Evolutionary conservation across 2,797 vertebrate species (phyloP).

Genomic region (Toxotes lorentzi): DNA sequence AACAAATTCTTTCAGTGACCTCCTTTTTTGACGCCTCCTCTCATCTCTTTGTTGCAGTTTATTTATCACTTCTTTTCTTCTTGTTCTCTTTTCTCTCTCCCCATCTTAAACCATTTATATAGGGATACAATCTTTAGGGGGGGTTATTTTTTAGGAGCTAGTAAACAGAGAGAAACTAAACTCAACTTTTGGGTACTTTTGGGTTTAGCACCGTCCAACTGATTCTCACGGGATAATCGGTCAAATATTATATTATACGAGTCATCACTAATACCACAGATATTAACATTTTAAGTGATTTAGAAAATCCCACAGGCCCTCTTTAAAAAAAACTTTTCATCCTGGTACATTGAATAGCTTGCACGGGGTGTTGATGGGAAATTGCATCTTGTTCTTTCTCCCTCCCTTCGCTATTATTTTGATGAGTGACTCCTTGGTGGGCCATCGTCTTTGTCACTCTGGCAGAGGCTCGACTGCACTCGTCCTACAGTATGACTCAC

Average conservation of each 20-base stretch:
- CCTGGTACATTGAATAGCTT: neutral
- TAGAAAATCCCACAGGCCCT: neutral
- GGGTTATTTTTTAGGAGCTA: neutral
- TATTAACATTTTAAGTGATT: neutral
- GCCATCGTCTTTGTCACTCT: conserved; percentile 62
- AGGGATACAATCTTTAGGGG: neutral
- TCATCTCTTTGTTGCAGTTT: neutral
- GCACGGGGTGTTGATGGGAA: neutral
- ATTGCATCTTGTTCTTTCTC: conserved; percentile 24
- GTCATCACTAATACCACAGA: neutral
- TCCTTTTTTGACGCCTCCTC: conserved; percentile 11
- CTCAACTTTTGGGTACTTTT: neutral
- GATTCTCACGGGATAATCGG: neutral
- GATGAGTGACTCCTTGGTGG: conserved; percentile 69
- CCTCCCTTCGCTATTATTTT: conserved; percentile 38
- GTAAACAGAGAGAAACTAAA: neutral
- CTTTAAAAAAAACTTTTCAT: neutral
- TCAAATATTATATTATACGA: neutral
- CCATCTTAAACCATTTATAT: neutral
- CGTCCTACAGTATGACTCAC: conserved; percentile 75
- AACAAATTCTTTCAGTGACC: neutral
- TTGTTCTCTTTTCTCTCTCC: neutral
- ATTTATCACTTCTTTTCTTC: neutral
- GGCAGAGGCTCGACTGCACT: conserved; percentile 53
- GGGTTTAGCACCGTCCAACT: neutral